These are phyloP conservation scores for Ormyrus rosae DNA, from an alignment of 2,888 invertebrate genomes.

Conservation along the genomic window DNA sequence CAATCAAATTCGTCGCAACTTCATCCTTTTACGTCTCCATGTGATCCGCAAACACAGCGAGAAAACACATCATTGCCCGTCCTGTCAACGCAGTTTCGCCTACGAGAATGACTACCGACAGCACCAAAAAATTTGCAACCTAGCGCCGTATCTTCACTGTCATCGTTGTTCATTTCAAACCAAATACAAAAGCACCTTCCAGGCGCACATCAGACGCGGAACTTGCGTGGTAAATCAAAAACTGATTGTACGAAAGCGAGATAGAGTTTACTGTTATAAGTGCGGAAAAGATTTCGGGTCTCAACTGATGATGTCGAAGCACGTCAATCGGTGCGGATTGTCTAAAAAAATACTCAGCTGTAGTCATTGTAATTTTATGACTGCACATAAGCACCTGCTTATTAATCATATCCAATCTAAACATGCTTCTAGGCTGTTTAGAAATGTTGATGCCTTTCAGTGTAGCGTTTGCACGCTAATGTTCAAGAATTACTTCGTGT, in stretches of 20 bases:
- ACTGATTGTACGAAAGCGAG: neutral
- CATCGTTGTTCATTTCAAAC: no score
- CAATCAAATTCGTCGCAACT: neutral
- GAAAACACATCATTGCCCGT: neutral
- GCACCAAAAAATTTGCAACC: no score
- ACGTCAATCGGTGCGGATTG: neutral
- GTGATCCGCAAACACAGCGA: conserved; percentile 7
- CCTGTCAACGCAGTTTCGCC: neutral
- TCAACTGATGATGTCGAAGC: neutral
- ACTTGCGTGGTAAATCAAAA: neutral
- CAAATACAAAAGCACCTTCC: no score
- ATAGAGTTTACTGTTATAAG: no score
- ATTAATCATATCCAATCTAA: conserved; percentile 10
- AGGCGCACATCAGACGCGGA: no score
- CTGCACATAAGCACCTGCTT: neutral
- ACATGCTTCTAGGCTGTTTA: conserved; percentile 9
- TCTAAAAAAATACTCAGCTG: neutral
- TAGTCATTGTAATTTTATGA: conserved; percentile 15
- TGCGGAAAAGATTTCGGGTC: no score
- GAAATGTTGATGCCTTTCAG: neutral
- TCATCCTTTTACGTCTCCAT: neutral
- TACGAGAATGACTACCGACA: neutral
- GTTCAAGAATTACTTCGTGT: conserved; percentile 7
- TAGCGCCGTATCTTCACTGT: no score
- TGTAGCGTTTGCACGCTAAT: neutral